A percentile compares a stretch with the other conserved stretches of the same genome.
Evolutionary conservation across 2,113 vertebrate genomes (phyloP).

Genomic region (Bubalus kerabau): DNA sequence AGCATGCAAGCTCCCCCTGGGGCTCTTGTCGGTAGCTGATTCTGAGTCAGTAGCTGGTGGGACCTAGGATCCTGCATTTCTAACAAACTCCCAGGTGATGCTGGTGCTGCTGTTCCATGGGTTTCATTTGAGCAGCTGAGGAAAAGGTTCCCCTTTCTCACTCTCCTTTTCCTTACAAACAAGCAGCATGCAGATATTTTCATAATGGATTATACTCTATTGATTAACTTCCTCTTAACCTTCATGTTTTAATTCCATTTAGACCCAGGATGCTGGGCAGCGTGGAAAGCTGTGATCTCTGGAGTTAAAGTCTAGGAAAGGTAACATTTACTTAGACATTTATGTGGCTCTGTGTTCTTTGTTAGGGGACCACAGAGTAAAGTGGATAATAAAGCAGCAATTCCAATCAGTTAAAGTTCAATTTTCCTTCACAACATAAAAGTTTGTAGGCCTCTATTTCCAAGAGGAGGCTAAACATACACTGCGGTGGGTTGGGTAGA

Average conservation of each 20-base stretch:
- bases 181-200: not conserved
- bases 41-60: not conserved
- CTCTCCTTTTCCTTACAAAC: not conserved
- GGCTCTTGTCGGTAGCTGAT: rapidly evolving
- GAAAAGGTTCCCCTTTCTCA: not conserved
- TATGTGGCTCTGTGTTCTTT: not conserved
- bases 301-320: not conserved
- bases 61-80: not conserved
- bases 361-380: not conserved
- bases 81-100: too few relatives aligned
- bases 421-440: conserved; percentile 15
- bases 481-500: not conserved
- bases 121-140: not conserved
- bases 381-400: not conserved
- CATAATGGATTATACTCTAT: not conserved
- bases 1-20: not conserved
- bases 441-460: conserved; percentile 8
- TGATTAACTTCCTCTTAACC: not conserved
- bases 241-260: not conserved
- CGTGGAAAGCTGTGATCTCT: not conserved
- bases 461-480: not conserved
- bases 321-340: not conserved
- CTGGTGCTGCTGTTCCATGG: rapidly evolving
- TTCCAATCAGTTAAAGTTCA: conserved; percentile 48
- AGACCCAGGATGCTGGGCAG: not conserved